Conservation (phyloP, 1,140 invertebrate genomes). For the Drosophila rhopaloa region DNA sequence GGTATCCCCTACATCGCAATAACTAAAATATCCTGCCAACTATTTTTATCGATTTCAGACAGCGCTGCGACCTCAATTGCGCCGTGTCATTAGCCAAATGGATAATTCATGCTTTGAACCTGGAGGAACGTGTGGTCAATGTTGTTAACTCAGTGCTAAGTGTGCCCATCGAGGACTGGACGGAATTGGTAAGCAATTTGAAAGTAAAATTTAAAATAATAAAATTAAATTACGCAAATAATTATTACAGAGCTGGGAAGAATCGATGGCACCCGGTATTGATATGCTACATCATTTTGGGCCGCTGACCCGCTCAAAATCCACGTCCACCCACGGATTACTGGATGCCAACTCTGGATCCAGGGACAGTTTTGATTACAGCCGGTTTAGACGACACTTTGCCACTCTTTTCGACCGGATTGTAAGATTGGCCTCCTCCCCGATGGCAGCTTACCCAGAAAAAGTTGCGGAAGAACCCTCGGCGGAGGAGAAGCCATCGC, state of each 20-base stretch:
- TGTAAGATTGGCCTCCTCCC: constrained; percentile 64
- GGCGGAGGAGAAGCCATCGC: not conserved
- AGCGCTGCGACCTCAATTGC: constrained; percentile 77
- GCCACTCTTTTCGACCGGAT: constrained; percentile 76
- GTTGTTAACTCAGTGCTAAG: constrained; percentile 68
- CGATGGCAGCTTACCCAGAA: constrained; percentile 6
- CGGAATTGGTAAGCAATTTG: constrained; percentile 57
- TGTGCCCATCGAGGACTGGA: constrained; percentile 78
- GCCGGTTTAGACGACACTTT: constrained; percentile 72
- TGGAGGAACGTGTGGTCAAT: constrained; percentile 79
- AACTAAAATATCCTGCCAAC: not conserved
- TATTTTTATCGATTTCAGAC: constrained; percentile 56
- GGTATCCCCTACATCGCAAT: not conserved
- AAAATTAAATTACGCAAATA: constrained; percentile 1
- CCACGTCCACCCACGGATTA: constrained; percentile 58
- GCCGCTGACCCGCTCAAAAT: constrained; percentile 74
- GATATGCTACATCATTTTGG: constrained; percentile 84
- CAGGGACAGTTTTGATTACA: constrained; percentile 72
- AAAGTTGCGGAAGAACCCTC: constrained; percentile 1
- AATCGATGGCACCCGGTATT: constrained; percentile 80
- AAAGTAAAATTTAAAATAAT: not conserved
- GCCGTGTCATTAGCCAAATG: constrained; percentile 71
- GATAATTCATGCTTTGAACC: constrained; percentile 71
- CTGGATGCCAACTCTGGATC: constrained; percentile 43
- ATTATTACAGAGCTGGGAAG: constrained; percentile 75